Percentiles rank a stretch among this genome's conserved stretches.
These are phyloP conservation scores for Loris lydekkerianus DNA, from an alignment of 2,797 vertebrate species.

Conservation along the genomic window DNA sequence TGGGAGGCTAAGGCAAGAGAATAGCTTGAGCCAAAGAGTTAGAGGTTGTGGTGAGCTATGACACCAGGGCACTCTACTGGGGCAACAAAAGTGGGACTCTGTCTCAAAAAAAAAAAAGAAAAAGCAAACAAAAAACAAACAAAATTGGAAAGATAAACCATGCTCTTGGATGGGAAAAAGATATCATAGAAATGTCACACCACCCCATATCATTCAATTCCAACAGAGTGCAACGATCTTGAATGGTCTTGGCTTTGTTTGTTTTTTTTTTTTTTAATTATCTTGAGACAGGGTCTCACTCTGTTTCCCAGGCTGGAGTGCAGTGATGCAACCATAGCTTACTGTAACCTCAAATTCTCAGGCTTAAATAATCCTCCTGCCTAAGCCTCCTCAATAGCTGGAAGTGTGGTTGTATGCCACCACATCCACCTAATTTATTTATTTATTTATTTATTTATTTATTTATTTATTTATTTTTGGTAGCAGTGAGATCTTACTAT, in stretches of 20 bases:
- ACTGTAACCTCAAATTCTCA: neutral
- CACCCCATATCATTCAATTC: neutral
- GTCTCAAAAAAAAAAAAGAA: no score
- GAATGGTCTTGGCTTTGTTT: neutral
- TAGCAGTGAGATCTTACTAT: no score
- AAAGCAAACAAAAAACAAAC: neutral
- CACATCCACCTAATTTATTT: neutral
- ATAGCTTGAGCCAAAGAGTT: no score
- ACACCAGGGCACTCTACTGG: no score
- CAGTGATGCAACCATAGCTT: neutral
- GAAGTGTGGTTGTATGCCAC: neutral
- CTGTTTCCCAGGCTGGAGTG: neutral
- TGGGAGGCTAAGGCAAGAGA: no score
- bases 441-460: no score
- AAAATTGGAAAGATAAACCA: neutral
- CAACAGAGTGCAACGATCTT: constrained; percentile 5
- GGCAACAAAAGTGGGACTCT: no score
- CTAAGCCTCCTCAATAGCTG: neutral
- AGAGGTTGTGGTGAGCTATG: no score
- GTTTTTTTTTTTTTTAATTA: neutral
- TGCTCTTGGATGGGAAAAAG: neutral
- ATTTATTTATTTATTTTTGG: no score
- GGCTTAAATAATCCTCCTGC: neutral
- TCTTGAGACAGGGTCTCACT: neutral
- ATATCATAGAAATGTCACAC: neutral